Evolutionary conservation across 2,113 vertebrate genomes (phyloP), one percentile per base, ranked within the genome.

Genomic region (Haplotaxodon microlepis): DNA sequence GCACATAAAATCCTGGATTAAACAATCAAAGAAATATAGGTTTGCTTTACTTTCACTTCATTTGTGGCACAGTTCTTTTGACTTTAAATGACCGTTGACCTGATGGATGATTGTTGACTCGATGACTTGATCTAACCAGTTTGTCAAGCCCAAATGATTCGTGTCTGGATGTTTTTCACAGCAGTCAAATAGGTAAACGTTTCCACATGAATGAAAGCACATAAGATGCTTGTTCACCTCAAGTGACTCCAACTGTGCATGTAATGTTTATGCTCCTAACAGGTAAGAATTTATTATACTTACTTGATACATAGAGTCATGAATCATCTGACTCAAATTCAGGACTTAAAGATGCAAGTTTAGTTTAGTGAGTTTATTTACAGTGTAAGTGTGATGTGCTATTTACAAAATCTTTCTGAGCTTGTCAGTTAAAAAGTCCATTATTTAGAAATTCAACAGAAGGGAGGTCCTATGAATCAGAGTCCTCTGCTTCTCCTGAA

Each of bases 361-460:
- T n/a, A 63, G 31, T n/a, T 63, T 63, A 63, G 31, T 63, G 31
- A 2, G 31, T 2, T 3, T n/a, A 63, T 1, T 63, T 66, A 0
- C 17, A 36, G 9, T 36, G 17, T 0, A 63, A 3, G 17, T 12
- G 31, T 0, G 4, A 66, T 36, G 2, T 66, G 61, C 31, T 38
- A 66, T 38, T 36, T 66, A 38, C 61, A 66, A 66, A 66, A 8
- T 66, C 9, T 66, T 66, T 66, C 31, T 66, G 61, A 66, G 3
- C 1, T 66, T 36, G 0, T 66, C 10, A 36, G 31, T 36, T 66
- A 36, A 66, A 63, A 63, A 66, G 6, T 19, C 16, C 29, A 63
- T 19, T 63, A 63, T 66, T 66, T 36, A 63, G 59, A 63, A 63
- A 63, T 63, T 36, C 16, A 63, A 12, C 1, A 11, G 6, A 63